phyloP scores from a whole-genome alignment of 1,140 invertebrate species.

The Philopotamus ludificatus region DNA sequence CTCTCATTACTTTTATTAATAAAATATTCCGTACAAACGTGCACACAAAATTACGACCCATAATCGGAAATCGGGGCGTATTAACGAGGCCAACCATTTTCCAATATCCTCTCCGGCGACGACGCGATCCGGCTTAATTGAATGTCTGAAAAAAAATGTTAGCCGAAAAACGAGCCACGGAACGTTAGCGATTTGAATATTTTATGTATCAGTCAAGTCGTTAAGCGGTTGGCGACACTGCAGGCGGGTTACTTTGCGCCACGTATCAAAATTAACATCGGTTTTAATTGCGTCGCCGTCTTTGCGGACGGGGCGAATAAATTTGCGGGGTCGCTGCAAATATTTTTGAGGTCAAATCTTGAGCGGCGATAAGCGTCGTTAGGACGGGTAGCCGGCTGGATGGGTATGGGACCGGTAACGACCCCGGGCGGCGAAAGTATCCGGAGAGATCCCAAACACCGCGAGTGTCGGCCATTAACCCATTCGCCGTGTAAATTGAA shows the following conservation, averaged over 20 bases:
- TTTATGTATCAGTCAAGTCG: not conserved
- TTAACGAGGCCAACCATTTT: slow-evolving; percentile 1
- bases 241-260: too few species aligned
- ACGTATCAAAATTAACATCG: not conserved
- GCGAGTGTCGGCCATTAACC: not conserved
- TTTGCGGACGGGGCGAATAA: not conserved
- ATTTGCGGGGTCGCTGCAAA: not conserved
- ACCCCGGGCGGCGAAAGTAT: slow-evolving; percentile 1
- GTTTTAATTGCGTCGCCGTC: not conserved
- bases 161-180: not conserved
- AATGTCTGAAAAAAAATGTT: not conserved
- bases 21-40: not conserved
- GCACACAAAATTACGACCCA: not conserved
- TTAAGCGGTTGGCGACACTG: too few species aligned
- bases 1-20: slow-evolving; percentile 3
- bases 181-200: not conserved
- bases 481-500: not conserved
- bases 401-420: slow-evolving; percentile 12
- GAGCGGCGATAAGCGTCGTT: slow-evolving; percentile 12
- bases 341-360: slow-evolving; percentile 7
- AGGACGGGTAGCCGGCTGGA: not conserved
- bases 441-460: not conserved
- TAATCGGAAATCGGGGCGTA: slow-evolving; percentile 4
- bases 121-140: slow-evolving; percentile 7
- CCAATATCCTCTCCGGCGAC: not conserved